Evolutionary conservation across 2,113 vertebrate species (phyloP).

Genomic region (Boleophthalmus pectinirostris): DNA sequence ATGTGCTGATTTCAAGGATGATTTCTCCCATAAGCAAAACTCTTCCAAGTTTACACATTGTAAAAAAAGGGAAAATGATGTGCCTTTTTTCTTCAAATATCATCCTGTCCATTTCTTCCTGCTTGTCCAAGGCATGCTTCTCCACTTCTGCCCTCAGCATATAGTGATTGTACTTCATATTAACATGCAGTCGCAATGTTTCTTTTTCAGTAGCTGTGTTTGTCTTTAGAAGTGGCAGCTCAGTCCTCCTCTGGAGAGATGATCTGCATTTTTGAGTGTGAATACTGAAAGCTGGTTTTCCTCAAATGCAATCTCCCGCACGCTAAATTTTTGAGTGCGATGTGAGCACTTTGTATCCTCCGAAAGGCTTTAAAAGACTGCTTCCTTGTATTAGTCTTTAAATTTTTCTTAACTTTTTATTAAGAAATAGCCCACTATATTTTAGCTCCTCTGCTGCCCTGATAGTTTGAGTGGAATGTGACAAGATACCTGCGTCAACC

Average conservation of each 20-base stretch:
- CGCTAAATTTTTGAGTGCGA: conserved; percentile 43
- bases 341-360: conserved; percentile 54
- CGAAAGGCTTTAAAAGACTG: conserved; percentile 70
- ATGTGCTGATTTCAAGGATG: conserved; percentile 35
- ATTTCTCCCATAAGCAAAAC: conserved; percentile 62
- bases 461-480: conserved; percentile 40
- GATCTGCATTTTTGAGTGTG: conserved; percentile 35
- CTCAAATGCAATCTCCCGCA: conserved; percentile 19
- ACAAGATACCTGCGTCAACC: conserved; percentile 46
- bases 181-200: conserved; percentile 63
- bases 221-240: conserved; percentile 64
- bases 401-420: conserved; percentile 9
- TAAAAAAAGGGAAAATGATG: conserved; percentile 76
- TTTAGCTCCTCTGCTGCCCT: conserved; percentile 21
- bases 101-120: conserved; percentile 63
- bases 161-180: conserved; percentile 74
- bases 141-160: conserved; percentile 46
- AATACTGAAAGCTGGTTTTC: conserved; percentile 40
- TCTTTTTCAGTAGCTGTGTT: conserved; percentile 44
- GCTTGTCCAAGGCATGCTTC: conserved; percentile 29
- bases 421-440: conserved; percentile 23
- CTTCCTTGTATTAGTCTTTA: conserved; percentile 34
- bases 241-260: conserved; percentile 43
- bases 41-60: conserved; percentile 72
- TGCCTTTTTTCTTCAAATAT: conserved; percentile 78